These are phyloP conservation scores for Episyrphus balteatus DNA, from an alignment of 1,140 invertebrate species.

Conservation along the genomic window DNA sequence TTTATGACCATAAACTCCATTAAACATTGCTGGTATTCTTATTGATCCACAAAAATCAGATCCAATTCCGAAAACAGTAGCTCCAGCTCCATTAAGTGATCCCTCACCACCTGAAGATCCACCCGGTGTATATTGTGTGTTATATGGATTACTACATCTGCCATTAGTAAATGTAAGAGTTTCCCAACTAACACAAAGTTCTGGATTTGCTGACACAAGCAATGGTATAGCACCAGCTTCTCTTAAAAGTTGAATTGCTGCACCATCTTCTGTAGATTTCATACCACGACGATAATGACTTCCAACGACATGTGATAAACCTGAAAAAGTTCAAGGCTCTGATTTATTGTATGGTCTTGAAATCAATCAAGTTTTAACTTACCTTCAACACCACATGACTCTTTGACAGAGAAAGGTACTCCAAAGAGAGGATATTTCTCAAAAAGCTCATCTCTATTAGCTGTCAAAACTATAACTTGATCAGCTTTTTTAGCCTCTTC, in stretches of 20 bases:
- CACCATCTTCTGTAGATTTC: constrained; percentile 49
- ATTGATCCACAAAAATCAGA: constrained; percentile 85
- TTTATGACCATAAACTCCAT: constrained; percentile 82
- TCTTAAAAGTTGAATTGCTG: constrained; percentile 45
- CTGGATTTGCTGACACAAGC: constrained; percentile 70
- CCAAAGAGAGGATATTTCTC: constrained; percentile 56
- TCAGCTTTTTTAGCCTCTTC: constrained; percentile 55
- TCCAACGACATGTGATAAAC: constrained; percentile 53
- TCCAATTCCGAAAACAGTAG: constrained; percentile 66
- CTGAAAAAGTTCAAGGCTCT: constrained; percentile 23
- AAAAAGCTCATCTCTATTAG: constrained; percentile 39
- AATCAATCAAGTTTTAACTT: constrained; percentile 6
- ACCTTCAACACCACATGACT: constrained; percentile 57
- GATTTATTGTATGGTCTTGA: background rate
- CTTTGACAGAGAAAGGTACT: constrained; percentile 68
- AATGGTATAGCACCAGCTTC: constrained; percentile 66
- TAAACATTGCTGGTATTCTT: constrained; percentile 74
- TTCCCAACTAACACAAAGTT: constrained; percentile 64
- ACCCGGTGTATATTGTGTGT: constrained; percentile 48
- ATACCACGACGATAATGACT: constrained; percentile 43
- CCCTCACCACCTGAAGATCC: constrained; percentile 72
- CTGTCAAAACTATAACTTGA: constrained; percentile 18
- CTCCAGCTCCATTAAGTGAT: constrained; percentile 56
- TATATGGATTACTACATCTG: constrained; percentile 67
- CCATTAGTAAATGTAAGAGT: constrained; percentile 61